Percentiles rank a stretch among this genome's conserved stretches.
phyloP scores from a whole-genome alignment of 1,140 invertebrate species.

The Camponotus pennsylvanicus region DNA sequence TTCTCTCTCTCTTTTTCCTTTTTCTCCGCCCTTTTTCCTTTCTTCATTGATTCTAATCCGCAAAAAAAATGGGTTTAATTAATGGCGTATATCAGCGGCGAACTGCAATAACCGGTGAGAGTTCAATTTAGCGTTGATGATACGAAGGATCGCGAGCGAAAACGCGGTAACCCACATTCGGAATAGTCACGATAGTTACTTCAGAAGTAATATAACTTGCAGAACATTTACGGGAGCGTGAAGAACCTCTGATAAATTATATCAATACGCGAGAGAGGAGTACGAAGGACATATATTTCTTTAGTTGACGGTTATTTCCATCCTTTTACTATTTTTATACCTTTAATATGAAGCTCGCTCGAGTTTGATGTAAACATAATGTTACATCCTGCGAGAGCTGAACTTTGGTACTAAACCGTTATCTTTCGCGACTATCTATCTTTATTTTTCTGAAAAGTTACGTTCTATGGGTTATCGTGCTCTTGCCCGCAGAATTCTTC shows the following conservation, averaged over 20 bases:
- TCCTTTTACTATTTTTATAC: slow-evolving; percentile 31
- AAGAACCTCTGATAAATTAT: slow-evolving; percentile 46
- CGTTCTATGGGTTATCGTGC: slow-evolving; percentile 52
- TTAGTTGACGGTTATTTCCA: slow-evolving; percentile 28
- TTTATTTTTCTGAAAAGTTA: slow-evolving; percentile 51
- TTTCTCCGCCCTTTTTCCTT: not conserved
- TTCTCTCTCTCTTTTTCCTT: not conserved
- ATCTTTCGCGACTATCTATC: slow-evolving; percentile 33
- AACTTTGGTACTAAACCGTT: slow-evolving; percentile 51
- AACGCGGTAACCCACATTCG: slow-evolving; percentile 57
- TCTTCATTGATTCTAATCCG: slow-evolving; percentile 44
- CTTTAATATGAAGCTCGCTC: slow-evolving; percentile 14
- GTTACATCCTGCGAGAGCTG: slow-evolving; percentile 34
- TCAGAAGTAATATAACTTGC: slow-evolving; percentile 57
- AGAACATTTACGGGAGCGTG: slow-evolving; percentile 35
- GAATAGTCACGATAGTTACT: slow-evolving; percentile 55
- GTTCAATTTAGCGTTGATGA: slow-evolving; percentile 57
- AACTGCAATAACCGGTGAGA: slow-evolving; percentile 46
- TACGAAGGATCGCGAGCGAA: slow-evolving; percentile 38
- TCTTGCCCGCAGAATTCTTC: slow-evolving; percentile 54
- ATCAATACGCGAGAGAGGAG: slow-evolving; percentile 19
- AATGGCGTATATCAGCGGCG: slow-evolving; percentile 57
- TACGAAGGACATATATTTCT: slow-evolving; percentile 8
- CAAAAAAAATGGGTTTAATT: slow-evolving; percentile 54
- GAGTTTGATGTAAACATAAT: slow-evolving; percentile 57